Base-by-base conservation (phyloP, 2,797 vertebrate genomes). In the Danio choprae region DNA sequence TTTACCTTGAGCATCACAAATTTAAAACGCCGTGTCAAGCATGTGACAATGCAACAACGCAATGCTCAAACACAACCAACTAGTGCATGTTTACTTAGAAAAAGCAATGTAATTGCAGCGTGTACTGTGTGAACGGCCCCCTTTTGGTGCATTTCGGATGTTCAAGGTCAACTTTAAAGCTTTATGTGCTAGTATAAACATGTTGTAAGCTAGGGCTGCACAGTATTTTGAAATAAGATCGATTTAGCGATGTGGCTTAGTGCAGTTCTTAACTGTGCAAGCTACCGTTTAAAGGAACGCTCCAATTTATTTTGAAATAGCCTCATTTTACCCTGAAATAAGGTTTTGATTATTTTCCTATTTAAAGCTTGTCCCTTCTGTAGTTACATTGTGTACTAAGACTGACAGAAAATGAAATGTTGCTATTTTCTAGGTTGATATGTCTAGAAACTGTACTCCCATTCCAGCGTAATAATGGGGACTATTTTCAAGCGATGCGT, bases 171-270 rank as follows among this genome's bases (percentile, higher is more conserved):
- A 20, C 15, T 51, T 64, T 6, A 22, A 75, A 43, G 13, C 38
- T 51, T 51, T 69, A 38, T 60, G 44, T 43, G 38, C 38, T 16
- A 9, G 62, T 56, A 67, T 10, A 68, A 67, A 74, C 18, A 68
- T 15, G 8, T 48, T 22, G 40, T 13, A 38, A 65, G 41, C 0
- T 56, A 18, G 7, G n/a, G 18, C 18, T 56, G 48, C 48, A 51
- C 48, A 51, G 15, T 11, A 51, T 56, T 56, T 18, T 18, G 10
- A 56, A 56, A 29, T 29, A 3, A 29, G 29, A 56, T 51, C 4
- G 13, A 51, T 2, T 51, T 11, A 51, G 11, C 11, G 2, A 51
- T 51, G 48, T 13, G 29, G 29, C 29, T 29, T 29, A 1, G 48
- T 11, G 48, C 4, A 13, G 48, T 51, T 51, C 13, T 12, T 11